Evolutionary conservation across 2,888 invertebrate species (phyloP).

Genomic region (Erannis defoliaria): DNA sequence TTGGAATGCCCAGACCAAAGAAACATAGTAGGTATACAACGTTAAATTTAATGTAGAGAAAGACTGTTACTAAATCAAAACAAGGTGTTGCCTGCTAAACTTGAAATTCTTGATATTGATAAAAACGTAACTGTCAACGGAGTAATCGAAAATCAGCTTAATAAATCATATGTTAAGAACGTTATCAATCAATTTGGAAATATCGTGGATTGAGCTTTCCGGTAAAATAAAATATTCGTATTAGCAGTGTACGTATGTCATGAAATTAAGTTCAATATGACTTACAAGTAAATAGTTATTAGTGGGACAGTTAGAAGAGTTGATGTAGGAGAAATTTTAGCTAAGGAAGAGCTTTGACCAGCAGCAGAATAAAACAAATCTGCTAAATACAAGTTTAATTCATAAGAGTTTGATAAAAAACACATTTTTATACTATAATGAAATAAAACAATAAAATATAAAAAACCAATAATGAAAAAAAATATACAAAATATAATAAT

Average conservation of each 20-base stretch:
- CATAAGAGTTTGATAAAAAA: too few relatives aligned
- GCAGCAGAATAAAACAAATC: too few relatives aligned
- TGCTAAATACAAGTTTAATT: too few relatives aligned
- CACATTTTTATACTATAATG: too few relatives aligned
- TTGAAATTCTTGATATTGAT: conserved; percentile 28
- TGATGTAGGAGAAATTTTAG: too few relatives aligned
- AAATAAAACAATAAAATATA: too few relatives aligned
- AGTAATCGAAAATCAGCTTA: conserved; percentile 25
- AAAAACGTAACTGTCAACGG: conserved; percentile 35
- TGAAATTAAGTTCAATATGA: background rate
- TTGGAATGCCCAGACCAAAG: too few relatives aligned
- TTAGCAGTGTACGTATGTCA: background rate
- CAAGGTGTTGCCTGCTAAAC: conserved; percentile 19
- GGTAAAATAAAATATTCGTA: conserved; percentile 8
- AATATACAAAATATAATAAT: too few relatives aligned
- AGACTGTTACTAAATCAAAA: background rate
- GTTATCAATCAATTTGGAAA: conserved; percentile 35
- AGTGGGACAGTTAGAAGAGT: too few relatives aligned
- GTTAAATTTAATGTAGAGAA: background rate
- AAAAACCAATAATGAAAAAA: too few relatives aligned
- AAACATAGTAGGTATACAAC: background rate
- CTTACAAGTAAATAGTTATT: too few relatives aligned
- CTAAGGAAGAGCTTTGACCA: too few relatives aligned
- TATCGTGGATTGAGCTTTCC: conserved; percentile 10
- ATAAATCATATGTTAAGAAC: conserved; percentile 36